Evolutionary conservation across 2,888 invertebrate species (phyloP), one percentile per base, ranked within the genome.

Genomic region (Ectobius pallidus): DNA sequence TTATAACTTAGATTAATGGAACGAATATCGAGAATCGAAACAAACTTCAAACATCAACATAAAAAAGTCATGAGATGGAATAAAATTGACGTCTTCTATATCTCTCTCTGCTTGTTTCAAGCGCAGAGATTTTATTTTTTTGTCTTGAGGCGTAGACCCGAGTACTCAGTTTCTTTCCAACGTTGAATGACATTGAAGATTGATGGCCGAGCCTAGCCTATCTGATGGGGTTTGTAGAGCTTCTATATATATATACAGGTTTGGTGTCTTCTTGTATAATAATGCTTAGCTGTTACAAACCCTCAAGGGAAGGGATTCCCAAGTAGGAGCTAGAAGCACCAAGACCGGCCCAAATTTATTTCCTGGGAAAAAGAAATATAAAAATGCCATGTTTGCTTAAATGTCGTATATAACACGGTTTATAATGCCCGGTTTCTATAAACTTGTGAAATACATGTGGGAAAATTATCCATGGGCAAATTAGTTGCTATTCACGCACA

Each of bases 181-280:
- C 58, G 11, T 2, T 9, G 22, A 65, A 27, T 65, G 65, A 65
- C 65, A 30, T 46, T 34, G n/a, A 27, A 65, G 46, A 65, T 65
- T 65, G 65, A 65, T 65, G 27, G 46, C 65, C 11, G 14, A 16
- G 30, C 46, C 44, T 25, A 22, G 44, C 18, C 22, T 65, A 65
- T 65, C 30, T 65, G 65, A 65, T 46, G 46, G 42, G 42, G n/a
- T 7, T n/a, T 58, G 4, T 58, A 58, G 14, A 58, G 25, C 58
- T 27, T 58, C 58, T 30, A 14, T 25, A 52, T 30, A 58, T 30
- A 58, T 18, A 58, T 14, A 30, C 27, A 58, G 30, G 58, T 52
- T 52, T 52, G 25, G 52, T 22, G 25, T 52, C 52, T 25, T 25
- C 52, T 25, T 22, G 52, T 25, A 52, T 52, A 46, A n/a, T n/a